phyloP scores from a whole-genome alignment of 2,888 invertebrate species.

The Dascillus cervinus region DNA sequence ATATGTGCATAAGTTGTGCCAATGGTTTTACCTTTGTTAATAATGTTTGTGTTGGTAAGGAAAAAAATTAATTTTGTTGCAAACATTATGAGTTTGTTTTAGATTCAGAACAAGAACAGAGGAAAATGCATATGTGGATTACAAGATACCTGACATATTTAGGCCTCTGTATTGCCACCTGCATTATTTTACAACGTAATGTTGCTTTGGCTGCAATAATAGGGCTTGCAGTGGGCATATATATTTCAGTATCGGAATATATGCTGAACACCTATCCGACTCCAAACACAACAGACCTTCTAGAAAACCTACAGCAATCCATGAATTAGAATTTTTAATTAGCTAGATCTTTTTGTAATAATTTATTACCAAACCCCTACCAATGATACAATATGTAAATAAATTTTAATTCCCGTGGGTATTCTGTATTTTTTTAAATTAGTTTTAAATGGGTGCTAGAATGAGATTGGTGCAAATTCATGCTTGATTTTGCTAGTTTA shows the following conservation, averaged over 20 bases:
- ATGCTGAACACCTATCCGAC: conserved; percentile 43
- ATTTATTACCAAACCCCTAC: too few relatives aligned
- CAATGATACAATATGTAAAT: too few relatives aligned
- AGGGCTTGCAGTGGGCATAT: conserved; percentile 70
- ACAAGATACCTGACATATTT: conserved; percentile 77
- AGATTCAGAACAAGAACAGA: conserved; percentile 45
- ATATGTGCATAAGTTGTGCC: conserved; percentile 80
- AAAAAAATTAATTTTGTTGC: conserved; percentile 9
- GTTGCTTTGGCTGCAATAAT: conserved; percentile 68
- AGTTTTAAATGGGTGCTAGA: too few relatives aligned
- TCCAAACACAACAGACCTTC: conserved; percentile 28
- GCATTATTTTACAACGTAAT: conserved; percentile 77
- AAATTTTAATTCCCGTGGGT: too few relatives aligned
- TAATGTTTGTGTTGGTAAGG: conserved; percentile 68
- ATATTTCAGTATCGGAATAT: conserved; percentile 82
- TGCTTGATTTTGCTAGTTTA: too few relatives aligned
- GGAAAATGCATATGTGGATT: conserved; percentile 51
- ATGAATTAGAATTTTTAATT: too few relatives aligned
- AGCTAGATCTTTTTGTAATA: too few relatives aligned
- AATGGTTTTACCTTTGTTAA: conserved; percentile 63
- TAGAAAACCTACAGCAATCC: conserved; percentile 8
- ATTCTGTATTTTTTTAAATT: too few relatives aligned
- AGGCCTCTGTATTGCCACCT: conserved; percentile 76
- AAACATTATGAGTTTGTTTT: conserved; percentile 4
- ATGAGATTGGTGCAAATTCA: too few relatives aligned